Conservation (phyloP, 2,797 vertebrate genomes). For the Tiaroga cobitis region DNA sequence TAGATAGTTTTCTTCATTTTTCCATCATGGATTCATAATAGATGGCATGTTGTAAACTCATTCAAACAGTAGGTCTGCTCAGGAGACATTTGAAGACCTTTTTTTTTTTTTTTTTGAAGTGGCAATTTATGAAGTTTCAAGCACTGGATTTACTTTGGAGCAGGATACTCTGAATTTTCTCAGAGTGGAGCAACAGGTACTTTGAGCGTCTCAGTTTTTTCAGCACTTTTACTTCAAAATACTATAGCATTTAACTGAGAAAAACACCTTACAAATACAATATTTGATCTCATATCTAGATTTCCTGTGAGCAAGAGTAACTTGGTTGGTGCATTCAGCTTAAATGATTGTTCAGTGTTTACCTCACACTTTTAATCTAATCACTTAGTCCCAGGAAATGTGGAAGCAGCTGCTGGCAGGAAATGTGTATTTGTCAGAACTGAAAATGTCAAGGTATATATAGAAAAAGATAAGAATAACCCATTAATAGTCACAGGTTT, state of each 20-base stretch:
- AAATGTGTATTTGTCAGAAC: slow-evolving; percentile 15
- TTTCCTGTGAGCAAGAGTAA: slow-evolving; percentile 18
- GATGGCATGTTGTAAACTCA: not conserved
- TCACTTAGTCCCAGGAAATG: slow-evolving; percentile 9
- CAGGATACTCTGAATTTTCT: not conserved
- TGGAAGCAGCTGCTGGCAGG: slow-evolving; percentile 14
- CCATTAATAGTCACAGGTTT: not conserved
- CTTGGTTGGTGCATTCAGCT: not conserved
- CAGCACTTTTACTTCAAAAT: not conserved
- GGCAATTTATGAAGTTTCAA: not conserved
- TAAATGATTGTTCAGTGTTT: slow-evolving; percentile 24
- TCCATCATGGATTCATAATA: not conserved
- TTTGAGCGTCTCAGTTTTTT: slow-evolving; percentile 10
- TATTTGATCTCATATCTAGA: slow-evolving; percentile 21
- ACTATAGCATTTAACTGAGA: not conserved
- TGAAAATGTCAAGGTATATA: not conserved
- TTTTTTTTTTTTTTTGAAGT: not conserved
- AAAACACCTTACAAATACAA: slow-evolving; percentile 18
- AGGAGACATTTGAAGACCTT: not conserved
- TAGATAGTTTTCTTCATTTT: not conserved
- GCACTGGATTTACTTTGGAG: slow-evolving; percentile 12
- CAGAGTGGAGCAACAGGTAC: slow-evolving; percentile 1
- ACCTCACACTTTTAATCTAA: slow-evolving; percentile 22
- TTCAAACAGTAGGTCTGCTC: not conserved
- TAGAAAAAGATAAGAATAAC: not conserved